These are phyloP conservation scores for Zootoca vivipara DNA, from an alignment of 2,113 vertebrate species.

Conservation along the genomic window DNA sequence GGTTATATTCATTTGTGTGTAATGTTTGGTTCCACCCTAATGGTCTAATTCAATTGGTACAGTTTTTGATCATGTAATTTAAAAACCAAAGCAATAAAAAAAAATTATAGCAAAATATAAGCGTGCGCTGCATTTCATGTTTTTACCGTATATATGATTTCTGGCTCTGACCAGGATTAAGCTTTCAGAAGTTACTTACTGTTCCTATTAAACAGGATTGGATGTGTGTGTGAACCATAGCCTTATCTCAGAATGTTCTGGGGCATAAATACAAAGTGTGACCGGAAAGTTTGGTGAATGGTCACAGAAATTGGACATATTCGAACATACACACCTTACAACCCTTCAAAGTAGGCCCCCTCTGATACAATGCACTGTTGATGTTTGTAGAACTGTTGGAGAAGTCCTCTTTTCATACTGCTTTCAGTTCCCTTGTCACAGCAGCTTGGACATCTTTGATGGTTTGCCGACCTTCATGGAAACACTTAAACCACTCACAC, in stretches of 20 bases:
- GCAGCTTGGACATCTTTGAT: too few relatives aligned
- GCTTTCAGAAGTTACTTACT: neutral
- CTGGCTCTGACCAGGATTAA: neutral
- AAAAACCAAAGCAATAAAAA: neutral
- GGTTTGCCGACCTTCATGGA: too few relatives aligned
- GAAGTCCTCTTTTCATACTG: too few relatives aligned
- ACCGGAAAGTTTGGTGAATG: too few relatives aligned
- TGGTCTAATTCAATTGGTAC: neutral
- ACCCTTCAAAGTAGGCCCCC: too few relatives aligned
- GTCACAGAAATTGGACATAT: too few relatives aligned
- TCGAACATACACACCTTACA: too few relatives aligned
- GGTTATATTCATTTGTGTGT: neutral
- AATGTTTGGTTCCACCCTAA: neutral
- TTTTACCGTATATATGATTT: constrained; percentile 7
- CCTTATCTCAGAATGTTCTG: neutral
- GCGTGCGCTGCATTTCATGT: neutral
- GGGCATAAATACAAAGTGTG: neutral
- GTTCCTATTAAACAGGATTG: neutral
- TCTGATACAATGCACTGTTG: too few relatives aligned
- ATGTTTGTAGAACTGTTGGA: too few relatives aligned
- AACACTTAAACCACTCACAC: too few relatives aligned
- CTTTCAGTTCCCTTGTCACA: too few relatives aligned
- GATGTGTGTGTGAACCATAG: too few relatives aligned
- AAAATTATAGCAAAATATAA: neutral
- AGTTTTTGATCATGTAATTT: neutral